A percentile compares a stretch with the other conserved stretches of the same genome.
Conservation (phyloP, 1,140 invertebrate species). For the Zaprionus davidi region DNA sequence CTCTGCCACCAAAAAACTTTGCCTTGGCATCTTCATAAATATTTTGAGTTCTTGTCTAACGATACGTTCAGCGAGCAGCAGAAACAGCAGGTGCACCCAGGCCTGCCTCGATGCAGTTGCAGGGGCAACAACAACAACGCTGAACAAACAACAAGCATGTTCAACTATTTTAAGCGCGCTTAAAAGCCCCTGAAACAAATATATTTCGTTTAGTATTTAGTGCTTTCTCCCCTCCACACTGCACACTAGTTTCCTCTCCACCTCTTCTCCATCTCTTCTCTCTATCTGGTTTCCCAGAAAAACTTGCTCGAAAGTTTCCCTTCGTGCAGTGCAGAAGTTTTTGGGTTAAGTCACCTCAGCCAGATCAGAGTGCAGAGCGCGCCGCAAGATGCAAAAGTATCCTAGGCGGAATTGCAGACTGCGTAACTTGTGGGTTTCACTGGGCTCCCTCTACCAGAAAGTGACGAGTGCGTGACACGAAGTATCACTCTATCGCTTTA, state of each 20-base stretch:
- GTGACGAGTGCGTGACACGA: neutral
- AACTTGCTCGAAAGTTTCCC: conserved; percentile 1
- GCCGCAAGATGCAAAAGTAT: conserved; percentile 5
- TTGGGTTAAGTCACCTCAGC: conserved; percentile 15
- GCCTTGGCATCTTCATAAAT: conserved; percentile 70
- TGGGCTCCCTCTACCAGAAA: neutral
- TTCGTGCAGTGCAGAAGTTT: conserved; percentile 14
- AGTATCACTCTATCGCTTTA: neutral
- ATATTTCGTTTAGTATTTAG: conserved; percentile 51
- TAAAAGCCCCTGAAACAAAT: conserved; percentile 51
- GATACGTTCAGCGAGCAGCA: conserved; percentile 40
- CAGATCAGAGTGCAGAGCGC: neutral
- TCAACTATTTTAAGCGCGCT: conserved; percentile 49
- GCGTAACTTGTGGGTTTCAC: neutral
- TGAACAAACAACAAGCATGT: conserved; percentile 40
- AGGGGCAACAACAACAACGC: conserved; percentile 12
- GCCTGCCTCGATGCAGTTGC: conserved; percentile 17
- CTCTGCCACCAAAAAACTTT: conserved; percentile 62
- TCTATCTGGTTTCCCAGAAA: neutral
- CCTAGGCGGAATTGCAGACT: neutral
- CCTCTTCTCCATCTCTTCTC: neutral
- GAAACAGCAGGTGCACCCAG: conserved; percentile 39
- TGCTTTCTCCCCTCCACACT: neutral
- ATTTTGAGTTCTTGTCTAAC: conserved; percentile 70
- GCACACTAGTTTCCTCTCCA: too few relatives aligned